Conservation (phyloP, 2,888 invertebrate species). For the Caradrina kadenii region DNA sequence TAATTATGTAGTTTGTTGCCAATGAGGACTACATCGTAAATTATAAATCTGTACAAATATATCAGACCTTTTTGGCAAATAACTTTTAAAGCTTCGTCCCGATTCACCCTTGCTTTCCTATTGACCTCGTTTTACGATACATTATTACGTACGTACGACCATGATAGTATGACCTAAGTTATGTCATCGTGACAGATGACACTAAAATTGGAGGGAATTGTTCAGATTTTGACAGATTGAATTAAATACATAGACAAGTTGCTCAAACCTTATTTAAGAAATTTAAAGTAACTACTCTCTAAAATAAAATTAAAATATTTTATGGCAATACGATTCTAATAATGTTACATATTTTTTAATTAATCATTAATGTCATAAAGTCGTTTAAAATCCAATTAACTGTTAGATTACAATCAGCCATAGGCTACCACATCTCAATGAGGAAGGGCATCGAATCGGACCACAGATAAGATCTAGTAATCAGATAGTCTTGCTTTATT, state of each 20-base stretch:
- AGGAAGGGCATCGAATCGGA: constrained; percentile 16
- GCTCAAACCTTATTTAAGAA: background rate
- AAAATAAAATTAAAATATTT: too few relatives aligned
- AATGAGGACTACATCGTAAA: too few relatives aligned
- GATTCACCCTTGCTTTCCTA: too few relatives aligned
- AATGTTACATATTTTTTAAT: background rate
- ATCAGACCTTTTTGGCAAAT: too few relatives aligned
- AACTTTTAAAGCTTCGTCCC: too few relatives aligned
- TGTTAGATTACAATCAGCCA: constrained; percentile 13
- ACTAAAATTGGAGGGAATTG: constrained; percentile 1
- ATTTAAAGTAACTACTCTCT: too few relatives aligned
- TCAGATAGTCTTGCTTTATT: constrained; percentile 15
- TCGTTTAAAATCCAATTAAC: background rate
- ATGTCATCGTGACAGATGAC: constrained; percentile 13
- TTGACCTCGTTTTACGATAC: too few relatives aligned
- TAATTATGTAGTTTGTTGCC: too few relatives aligned
- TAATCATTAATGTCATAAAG: background rate
- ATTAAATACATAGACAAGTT: background rate
- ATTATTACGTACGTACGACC: too few relatives aligned
- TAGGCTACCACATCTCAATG: constrained; percentile 5
- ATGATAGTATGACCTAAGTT: background rate
- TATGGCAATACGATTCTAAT: too few relatives aligned
- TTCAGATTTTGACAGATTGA: too few relatives aligned
- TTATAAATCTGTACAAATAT: too few relatives aligned
- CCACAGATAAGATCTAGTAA: constrained; percentile 29